A percentile compares a stretch with the other conserved stretches of the same genome.
phyloP scores from a whole-genome alignment of 2,113 vertebrate genomes.

The Andinoacara biseriatus region DNA sequence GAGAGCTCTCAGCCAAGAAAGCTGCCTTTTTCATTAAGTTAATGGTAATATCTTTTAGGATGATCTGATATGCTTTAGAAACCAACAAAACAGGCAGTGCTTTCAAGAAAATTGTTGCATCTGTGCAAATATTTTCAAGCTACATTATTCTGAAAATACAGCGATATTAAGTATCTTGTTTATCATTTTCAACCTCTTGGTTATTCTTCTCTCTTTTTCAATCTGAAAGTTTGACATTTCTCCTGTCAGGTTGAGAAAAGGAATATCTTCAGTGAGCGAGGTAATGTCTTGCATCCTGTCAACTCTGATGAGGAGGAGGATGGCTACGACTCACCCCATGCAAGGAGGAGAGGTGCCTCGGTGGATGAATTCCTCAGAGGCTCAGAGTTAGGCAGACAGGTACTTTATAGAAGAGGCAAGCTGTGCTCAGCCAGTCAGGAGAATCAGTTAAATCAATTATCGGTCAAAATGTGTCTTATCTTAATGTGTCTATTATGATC shows the following conservation, averaged over 20 bases:
- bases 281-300: constrained; percentile 75
- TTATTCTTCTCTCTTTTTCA: not conserved
- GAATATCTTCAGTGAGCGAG: constrained; percentile 88
- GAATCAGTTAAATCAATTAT: not conserved
- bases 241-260: constrained; percentile 88
- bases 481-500: not conserved
- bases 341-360: constrained; percentile 87
- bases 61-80: not conserved
- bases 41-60: not conserved
- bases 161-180: not conserved
- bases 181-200: too few relatives aligned
- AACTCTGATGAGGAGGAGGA: constrained; percentile 94
- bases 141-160: not conserved
- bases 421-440: constrained; percentile 16
- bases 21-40: not conserved
- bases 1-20: not conserved
- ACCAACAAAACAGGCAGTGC: not conserved
- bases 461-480: not conserved
- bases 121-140: not conserved
- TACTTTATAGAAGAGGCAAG: constrained; percentile 63
- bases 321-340: constrained; percentile 85
- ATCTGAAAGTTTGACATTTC: constrained; percentile 3
- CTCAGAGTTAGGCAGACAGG: constrained; percentile 93
- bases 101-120: not conserved
- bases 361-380: constrained; percentile 97